Base-by-base conservation (phyloP, 2,797 vertebrate genomes). In the Poecilia picta region DNA sequence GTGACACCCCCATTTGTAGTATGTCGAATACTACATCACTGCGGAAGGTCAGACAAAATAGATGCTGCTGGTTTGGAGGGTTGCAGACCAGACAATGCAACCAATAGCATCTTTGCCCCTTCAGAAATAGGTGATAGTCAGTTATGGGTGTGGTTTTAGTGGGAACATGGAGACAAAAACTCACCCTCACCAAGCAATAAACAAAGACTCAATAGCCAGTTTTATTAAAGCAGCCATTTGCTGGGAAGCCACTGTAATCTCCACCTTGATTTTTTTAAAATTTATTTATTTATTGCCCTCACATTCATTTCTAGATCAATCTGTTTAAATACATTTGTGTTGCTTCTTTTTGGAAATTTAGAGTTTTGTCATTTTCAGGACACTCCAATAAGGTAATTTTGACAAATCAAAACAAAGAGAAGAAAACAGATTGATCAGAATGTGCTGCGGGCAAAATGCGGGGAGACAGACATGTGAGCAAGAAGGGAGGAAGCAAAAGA, bases 1-100 rank as follows among this genome's bases (percentile, higher is more conserved):
- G 92, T 87, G 88, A 93, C 91, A 91, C 83, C 89, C 85, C 88
- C 82, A 74, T 85, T 76, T 88, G 74, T 83, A 83, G 77, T 80
- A 73, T 71, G 83, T 72, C 25, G 74, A 78, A 87, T 81, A 92
- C 78, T 88, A 80, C 93, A 92, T 94, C 92, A 93, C 93, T 93
- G 93, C 86, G 73, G 94, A 93, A 94, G 92, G 92, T 92, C 92
- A 93, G 92, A 94, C 94, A 90, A 92, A 88, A 85, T 73, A 83
- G 92, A 91, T 91, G 91, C 92, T 92, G 89, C 89, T 88, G 88
- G 85, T 90, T 88, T 76, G 51, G 49, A 20, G 66, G 49, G 80
- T 74, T 71, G 75, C 43, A 33, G 74, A 88, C 80, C 83, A 79
- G 70, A 81, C 80, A 76, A 82, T 82, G 77, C 80, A 79, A 90